Percentiles rank a stretch among this genome's conserved stretches.
Conservation (phyloP, 2,113 vertebrate species). For the Chamaetylas fuelleborni region DNA sequence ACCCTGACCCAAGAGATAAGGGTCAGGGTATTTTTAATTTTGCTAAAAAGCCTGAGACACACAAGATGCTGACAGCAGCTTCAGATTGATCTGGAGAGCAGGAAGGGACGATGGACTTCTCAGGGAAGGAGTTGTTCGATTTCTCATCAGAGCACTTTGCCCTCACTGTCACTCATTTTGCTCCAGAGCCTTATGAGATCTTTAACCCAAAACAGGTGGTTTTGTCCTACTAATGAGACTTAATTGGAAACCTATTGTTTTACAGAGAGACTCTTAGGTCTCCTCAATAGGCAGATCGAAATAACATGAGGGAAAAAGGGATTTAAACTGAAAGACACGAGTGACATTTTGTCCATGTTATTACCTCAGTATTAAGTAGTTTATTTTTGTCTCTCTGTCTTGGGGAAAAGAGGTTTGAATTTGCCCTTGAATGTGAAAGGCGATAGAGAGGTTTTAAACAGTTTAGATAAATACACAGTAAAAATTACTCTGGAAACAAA, state of each 20-base stretch:
- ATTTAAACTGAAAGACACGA: not conserved
- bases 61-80: not conserved
- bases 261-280: not conserved
- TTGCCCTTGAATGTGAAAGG: not conserved
- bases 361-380: not conserved
- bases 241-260: constrained; percentile 51
- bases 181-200: not conserved
- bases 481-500: constrained; percentile 1
- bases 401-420: not conserved
- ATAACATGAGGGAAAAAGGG: constrained; percentile 6
- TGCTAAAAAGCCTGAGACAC: not conserved
- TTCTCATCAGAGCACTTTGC: not conserved
- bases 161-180: constrained; percentile 13
- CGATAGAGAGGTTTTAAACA: not conserved
- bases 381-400: not conserved
- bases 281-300: not conserved
- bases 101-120: not conserved
- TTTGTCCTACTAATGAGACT: constrained; percentile 31
- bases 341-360: constrained; percentile 12
- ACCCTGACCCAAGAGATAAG: not conserved
- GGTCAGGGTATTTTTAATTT: not conserved
- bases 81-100: not conserved
- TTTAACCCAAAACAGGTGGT: not conserved
- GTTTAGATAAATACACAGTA: not conserved
- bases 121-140: not conserved